phyloP scores from a whole-genome alignment of 1,140 invertebrate genomes.

The Drosophila nannoptera region DNA sequence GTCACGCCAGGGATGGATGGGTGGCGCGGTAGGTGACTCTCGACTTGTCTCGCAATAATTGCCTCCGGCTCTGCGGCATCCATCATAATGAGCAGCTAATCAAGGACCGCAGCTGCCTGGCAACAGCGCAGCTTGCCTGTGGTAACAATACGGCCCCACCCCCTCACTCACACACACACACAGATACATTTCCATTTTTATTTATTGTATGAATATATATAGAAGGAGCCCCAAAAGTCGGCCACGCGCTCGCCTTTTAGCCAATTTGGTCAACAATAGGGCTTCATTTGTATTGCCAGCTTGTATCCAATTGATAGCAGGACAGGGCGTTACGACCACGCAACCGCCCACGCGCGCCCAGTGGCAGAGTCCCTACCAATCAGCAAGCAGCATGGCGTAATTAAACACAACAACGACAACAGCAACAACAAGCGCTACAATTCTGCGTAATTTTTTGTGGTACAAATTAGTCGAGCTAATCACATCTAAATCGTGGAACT shows the following conservation, averaged over 20 bases:
- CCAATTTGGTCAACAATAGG: constrained; percentile 72
- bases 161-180: constrained; percentile 16
- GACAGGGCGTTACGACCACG: constrained; percentile 22
- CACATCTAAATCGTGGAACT: neutral
- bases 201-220: neutral
- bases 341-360: constrained; percentile 4
- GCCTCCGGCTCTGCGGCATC: neutral
- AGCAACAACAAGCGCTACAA: neutral
- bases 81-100: constrained; percentile 38
- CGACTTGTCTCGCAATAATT: constrained; percentile 23
- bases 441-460: constrained; percentile 10
- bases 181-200: neutral
- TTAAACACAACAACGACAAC: constrained; percentile 48
- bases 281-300: constrained; percentile 75
- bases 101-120: constrained; percentile 33
- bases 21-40: neutral
- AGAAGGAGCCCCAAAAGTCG: constrained; percentile 22
- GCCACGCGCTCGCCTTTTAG: constrained; percentile 55
- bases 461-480: constrained; percentile 42
- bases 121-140: constrained; percentile 10
- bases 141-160: neutral
- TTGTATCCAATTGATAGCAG: constrained; percentile 69
- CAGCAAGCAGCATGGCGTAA: constrained; percentile 71
- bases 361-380: constrained; percentile 41
- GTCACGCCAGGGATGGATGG: neutral